Conservation (phyloP, 2,113 vertebrate species). For the Paramisgurnus dabryanus region DNA sequence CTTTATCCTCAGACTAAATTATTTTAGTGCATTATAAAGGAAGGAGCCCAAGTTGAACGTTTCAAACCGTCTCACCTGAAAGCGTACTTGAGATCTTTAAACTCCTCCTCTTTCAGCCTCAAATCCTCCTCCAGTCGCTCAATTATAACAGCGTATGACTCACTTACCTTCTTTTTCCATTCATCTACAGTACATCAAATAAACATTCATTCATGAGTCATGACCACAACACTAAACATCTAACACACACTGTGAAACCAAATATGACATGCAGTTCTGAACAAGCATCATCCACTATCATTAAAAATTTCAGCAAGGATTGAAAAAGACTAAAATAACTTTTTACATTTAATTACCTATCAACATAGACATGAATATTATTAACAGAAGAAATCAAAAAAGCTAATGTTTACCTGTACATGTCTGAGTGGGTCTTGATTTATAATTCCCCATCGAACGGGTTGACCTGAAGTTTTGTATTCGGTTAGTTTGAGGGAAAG, state of each 20-base stretch:
- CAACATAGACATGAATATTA: background rate
- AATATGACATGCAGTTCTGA: background rate
- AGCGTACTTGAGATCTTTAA: conserved; percentile 81
- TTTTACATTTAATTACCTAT: no score
- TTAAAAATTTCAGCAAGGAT: background rate
- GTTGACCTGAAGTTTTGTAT: conserved; percentile 53
- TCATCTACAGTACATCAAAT: conserved; percentile 77
- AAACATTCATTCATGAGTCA: background rate
- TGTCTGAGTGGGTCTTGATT: conserved; percentile 94
- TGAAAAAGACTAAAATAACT: no score
- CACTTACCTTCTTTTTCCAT: conserved; percentile 96
- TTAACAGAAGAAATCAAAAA: background rate
- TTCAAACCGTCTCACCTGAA: conserved; percentile 80
- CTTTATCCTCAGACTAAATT: background rate
- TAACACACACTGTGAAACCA: background rate
- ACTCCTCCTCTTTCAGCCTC: conserved; percentile 83
- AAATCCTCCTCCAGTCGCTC: conserved; percentile 89
- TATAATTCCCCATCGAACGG: conserved; percentile 92
- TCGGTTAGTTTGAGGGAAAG: conserved; percentile 60
- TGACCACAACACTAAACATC: background rate
- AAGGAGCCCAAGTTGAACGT: background rate
- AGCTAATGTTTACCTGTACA: conserved; percentile 85
- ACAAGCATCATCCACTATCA: background rate
- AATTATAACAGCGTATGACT: conserved; percentile 85
- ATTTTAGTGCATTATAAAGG: background rate